A percentile compares a stretch with the other conserved stretches of the same genome.
These are phyloP conservation scores for Onychostoma macrolepis DNA, from an alignment of 2,113 vertebrate species.

Conservation along the genomic window DNA sequence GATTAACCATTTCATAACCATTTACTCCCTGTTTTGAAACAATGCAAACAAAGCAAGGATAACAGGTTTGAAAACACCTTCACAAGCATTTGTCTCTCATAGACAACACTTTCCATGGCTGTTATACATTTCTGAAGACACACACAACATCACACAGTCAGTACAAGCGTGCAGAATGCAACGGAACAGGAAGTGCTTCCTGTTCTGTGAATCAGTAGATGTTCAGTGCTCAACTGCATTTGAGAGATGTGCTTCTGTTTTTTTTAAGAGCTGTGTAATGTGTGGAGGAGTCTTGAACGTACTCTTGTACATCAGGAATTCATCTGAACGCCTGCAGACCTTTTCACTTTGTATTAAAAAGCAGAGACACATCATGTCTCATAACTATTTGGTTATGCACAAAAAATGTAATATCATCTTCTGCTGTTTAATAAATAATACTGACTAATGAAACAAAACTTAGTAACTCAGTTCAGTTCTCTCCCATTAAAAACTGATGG, in stretches of 20 bases:
- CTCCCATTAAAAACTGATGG: background rate
- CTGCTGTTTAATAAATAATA: background rate
- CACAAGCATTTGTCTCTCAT: background rate
- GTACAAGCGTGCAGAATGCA: background rate
- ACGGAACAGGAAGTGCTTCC: slow-evolving; percentile 11
- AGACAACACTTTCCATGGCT: background rate
- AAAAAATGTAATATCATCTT: no score
- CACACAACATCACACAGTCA: background rate
- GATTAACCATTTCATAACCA: background rate
- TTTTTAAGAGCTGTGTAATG: background rate
- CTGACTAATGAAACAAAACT: background rate
- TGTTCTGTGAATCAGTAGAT: background rate
- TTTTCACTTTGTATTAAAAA: background rate
- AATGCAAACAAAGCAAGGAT: background rate
- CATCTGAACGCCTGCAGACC: background rate
- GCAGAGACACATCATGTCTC: no score
- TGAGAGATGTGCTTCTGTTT: slow-evolving; percentile 5
- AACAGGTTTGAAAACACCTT: background rate
- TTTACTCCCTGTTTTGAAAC: background rate
- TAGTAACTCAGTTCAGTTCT: background rate
- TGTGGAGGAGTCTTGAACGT: background rate
- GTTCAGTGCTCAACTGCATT: background rate
- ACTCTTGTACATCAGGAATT: background rate
- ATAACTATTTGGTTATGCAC: no score
- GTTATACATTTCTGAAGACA: background rate